Evolutionary conservation across 2,888 invertebrate genomes (phyloP), one percentile per base, ranked within the genome.

Genomic region (Temnothorax rugatulus): DNA sequence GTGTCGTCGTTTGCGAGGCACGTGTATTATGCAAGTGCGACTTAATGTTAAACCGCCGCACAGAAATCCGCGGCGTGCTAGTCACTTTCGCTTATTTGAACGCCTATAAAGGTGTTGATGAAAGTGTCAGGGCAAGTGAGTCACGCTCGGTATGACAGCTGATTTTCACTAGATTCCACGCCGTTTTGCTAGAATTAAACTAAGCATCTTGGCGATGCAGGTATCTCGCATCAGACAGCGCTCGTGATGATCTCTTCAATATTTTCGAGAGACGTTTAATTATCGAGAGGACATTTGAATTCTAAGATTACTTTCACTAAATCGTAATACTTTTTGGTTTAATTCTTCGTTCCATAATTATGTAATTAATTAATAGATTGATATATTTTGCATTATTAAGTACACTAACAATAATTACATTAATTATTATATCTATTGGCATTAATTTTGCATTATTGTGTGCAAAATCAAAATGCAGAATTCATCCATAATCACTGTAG

Each of bases 11-110:
- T 77, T 75, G 34, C 82, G 74, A 54, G 50, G 38, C 38, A n/a
- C 66, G 59, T 44, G 38, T 68, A 38, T 88, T 86, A 86, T 83
- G 86, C 52, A 88, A 88, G 50, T 25, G 69, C 64, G 75, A 61
- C 69, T 84, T 83, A 84, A 83, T 77, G 74, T 84, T 84, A 84
- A 88, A 71, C 66, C 44, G 41, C 66, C 68, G 64, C 71, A 84
- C 71, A 84, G 86, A 86, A 86, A 84, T 83, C 76, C 52, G 25
- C 73, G 21, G 54, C 50, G 64, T 68, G 63, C 81, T 71, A 81
- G 86, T 77, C 84, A 83, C 88, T 88, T 88, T 88, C 88, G 88
- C 88, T 82, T 86, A 84, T 83, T 82, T 81, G 73, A 85, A 25
- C 52, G 75, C 41, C 66, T 59, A 47, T 76, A 54, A 83, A 77